Evolutionary conservation across 2,888 invertebrate genomes (phyloP), one percentile per base, ranked within the genome.

Genomic region (Tyria jacobaeae): DNA sequence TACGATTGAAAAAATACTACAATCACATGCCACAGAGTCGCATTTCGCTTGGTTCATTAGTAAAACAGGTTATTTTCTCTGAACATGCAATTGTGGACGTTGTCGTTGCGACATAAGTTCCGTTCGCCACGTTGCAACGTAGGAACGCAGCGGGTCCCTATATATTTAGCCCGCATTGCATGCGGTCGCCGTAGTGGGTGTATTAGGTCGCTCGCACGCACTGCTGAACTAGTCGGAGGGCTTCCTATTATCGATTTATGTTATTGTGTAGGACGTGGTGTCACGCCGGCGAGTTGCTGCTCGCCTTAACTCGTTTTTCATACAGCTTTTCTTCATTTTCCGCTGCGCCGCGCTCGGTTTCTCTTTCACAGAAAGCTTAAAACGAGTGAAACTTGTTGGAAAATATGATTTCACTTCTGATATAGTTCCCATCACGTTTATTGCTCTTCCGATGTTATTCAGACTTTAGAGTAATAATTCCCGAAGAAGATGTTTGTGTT

Each of bases 121-220:
- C 87, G 86, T 89, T 91, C 74, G 79, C 79, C 73, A 70, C 77
- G 78, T 72, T 76, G 83, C 85, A 75, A 73, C 76, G 79, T 72
- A 75, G 86, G 86, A 82, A 85, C 88, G 88, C 88, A 85, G 83
- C 80, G 81, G 82, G 82, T 76, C 84, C 66, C 81, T 87, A 91
- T 94, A 93, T 93, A 92, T 93, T 92, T 93, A 93, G 93, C 92
- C 92, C 89, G 93, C 92, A 92, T 91, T 89, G 92, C 92, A 89
- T 87, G 87, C 86, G 85, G 83, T 84, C 80, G 84, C 82, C 83
- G 83, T 85, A 86, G 92, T 91, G 89, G 90, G 91, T 92, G 92
- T 92, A 90, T 92, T 91, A 90, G 93, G 94, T 93, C 93, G 93
- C 87, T 89, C 85, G 91, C 92, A 92, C 92, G 93, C 93, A 94